Evolutionary conservation across 2,888 invertebrate species (phyloP).

Genomic region (Cyrtodaria siliqua): DNA sequence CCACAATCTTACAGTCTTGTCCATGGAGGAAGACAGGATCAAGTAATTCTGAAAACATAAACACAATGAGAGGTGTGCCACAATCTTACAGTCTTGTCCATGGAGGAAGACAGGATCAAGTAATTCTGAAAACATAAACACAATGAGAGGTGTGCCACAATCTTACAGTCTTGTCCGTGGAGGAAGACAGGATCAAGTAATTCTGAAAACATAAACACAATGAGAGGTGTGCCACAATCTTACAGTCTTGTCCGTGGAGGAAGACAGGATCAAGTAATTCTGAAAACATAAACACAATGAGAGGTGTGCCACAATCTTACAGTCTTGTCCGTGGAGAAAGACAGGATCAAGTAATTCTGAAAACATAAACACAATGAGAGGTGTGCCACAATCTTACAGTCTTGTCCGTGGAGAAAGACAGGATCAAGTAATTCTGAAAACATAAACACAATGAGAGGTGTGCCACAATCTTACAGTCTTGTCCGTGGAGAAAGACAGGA

Average conservation of each 20-base stretch:
- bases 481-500: no score
- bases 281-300: no score
- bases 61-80: constrained; percentile 99
- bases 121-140: no score
- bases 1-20: constrained; percentile 99
- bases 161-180: constrained; percentile 99
- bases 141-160: constrained; percentile 99
- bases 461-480: no score
- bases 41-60: constrained; percentile 95
- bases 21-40: constrained; percentile 98
- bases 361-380: constrained; percentile 94
- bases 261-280: constrained; percentile 82
- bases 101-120: constrained; percentile 90
- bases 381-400: constrained; percentile 99
- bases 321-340: constrained; percentile 99
- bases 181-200: constrained; percentile 98
- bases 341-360: constrained; percentile 97
- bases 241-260: constrained; percentile 99
- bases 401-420: constrained; percentile 97
- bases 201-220: constrained; percentile 93
- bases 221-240: constrained; percentile 98
- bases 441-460: no score
- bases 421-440: no score
- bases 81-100: constrained; percentile 98
- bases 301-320: constrained; percentile 99